These are phyloP conservation scores for Oxycera nigricornis DNA, from an alignment of 2,888 invertebrate species.

Conservation along the genomic window DNA sequence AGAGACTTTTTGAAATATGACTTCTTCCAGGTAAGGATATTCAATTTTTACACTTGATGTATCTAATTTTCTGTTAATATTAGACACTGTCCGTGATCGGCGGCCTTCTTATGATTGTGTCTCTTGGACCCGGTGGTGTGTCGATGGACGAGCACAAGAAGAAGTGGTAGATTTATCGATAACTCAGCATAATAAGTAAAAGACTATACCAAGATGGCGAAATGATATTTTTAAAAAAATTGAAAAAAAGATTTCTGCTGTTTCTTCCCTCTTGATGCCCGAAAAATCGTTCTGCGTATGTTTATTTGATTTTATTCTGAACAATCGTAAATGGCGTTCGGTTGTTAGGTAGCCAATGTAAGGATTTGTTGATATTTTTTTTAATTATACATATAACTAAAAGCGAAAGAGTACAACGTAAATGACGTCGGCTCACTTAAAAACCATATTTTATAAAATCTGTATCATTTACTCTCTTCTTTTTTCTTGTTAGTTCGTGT, in stretches of 20 bases:
- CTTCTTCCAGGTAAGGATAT: conserved; percentile 90
- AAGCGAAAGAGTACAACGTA: neutral
- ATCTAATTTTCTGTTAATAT: neutral
- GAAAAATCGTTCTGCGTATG: neutral
- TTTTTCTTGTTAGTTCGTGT: neutral
- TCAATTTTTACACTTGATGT: neutral
- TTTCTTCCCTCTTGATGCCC: conserved; percentile 1
- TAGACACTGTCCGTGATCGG: conserved; percentile 99
- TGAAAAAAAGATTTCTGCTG: conserved; percentile 7
- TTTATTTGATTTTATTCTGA: conserved; percentile 38
- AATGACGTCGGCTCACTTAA: conserved; percentile 26
- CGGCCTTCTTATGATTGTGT: conserved; percentile 97
- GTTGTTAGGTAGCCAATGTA: conserved; percentile 13
- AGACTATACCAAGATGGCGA: conserved; percentile 37
- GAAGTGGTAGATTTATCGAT: conserved; percentile 67
- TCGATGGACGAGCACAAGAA: conserved; percentile 99
- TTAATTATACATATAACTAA: conserved; percentile 29
- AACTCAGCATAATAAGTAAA: conserved; percentile 23
- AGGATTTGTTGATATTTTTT: conserved; percentile 32
- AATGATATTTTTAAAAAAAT: conserved; percentile 29
- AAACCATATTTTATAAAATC: conserved; percentile 21
- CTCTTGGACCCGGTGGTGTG: conserved; percentile 96
- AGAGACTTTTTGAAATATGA: conserved; percentile 99
- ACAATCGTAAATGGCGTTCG: conserved; percentile 20
- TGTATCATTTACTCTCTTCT: conserved; percentile 20